These are phyloP conservation scores for Paradoxurus hermaphroditus DNA, from an alignment of 2,113 vertebrate genomes.

Conservation along the genomic window DNA sequence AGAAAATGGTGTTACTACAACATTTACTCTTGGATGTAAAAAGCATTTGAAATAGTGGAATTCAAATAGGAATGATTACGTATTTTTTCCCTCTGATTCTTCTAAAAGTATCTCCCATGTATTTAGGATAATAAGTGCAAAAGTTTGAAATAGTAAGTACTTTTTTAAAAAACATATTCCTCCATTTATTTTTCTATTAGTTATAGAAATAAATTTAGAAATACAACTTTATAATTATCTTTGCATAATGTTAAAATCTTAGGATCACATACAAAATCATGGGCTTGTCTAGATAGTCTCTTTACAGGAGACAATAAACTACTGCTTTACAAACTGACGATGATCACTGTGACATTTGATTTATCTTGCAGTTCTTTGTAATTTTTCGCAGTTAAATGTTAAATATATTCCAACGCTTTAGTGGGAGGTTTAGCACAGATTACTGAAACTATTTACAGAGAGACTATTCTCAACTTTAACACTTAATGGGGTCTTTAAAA, in stretches of 20 bases:
- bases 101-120: background rate
- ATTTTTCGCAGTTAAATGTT: background rate
- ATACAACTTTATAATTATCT: background rate
- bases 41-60: background rate
- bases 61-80: background rate
- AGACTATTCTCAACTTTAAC: background rate
- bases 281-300: slow-evolving; percentile 14
- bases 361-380: background rate
- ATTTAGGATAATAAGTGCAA: background rate
- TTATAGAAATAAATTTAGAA: background rate
- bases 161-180: background rate
- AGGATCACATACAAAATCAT: slow-evolving; percentile 45
- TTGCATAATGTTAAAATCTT: slow-evolving; percentile 42
- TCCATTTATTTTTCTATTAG: background rate
- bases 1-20: background rate
- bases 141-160: background rate
- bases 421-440: background rate
- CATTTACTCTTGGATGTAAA: slow-evolving; percentile 5
- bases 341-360: background rate
- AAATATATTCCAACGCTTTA: background rate
- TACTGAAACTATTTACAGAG: background rate
- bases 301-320: slow-evolving; percentile 49
- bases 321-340: slow-evolving; percentile 29
- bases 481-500: background rate
- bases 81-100: slow-evolving; percentile 28